Evolutionary conservation across 2,113 vertebrate genomes (phyloP).

Genomic region (Epinephelus cyanopodus): DNA sequence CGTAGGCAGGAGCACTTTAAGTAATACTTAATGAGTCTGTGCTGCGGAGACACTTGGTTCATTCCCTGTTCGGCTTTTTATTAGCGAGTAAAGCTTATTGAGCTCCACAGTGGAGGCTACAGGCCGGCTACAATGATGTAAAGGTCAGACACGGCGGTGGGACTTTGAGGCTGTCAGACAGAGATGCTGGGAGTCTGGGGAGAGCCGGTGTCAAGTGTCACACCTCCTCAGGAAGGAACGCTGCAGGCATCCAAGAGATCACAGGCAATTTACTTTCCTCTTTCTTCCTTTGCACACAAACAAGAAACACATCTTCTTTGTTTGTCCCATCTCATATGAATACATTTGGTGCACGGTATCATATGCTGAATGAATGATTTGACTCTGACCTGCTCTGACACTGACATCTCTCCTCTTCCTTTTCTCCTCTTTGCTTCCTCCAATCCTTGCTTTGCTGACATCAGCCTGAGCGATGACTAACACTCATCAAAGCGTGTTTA

Average conservation of each 20-base stretch:
- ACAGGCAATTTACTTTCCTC: neutral
- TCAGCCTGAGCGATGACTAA: neutral
- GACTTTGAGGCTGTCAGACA: constrained; percentile 51
- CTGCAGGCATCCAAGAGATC: constrained; percentile 25
- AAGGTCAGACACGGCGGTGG: constrained; percentile 61
- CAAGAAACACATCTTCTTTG: neutral
- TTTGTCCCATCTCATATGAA: neutral
- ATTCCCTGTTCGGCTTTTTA: constrained; percentile 17
- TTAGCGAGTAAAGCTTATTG: neutral
- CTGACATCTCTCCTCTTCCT: neutral
- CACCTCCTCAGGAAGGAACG: constrained; percentile 14
- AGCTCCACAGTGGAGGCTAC: constrained; percentile 29
- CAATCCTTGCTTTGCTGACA: neutral
- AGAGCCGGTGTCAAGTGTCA: constrained; percentile 42
- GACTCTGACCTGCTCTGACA: neutral
- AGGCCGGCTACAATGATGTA: constrained; percentile 58
- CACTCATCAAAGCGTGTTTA: neutral
- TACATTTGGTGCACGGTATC: neutral
- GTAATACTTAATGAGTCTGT: constrained; percentile 39
- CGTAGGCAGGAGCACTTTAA: neutral
- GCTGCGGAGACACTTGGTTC: neutral
- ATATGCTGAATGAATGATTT: neutral
- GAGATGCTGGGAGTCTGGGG: constrained; percentile 16
- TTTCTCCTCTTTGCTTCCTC: neutral
- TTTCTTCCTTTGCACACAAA: neutral